Percentiles rank a stretch among this genome's conserved stretches.
Evolutionary conservation across 2,113 vertebrate genomes (phyloP).

Genomic region (Forbesichthys agassizii): DNA sequence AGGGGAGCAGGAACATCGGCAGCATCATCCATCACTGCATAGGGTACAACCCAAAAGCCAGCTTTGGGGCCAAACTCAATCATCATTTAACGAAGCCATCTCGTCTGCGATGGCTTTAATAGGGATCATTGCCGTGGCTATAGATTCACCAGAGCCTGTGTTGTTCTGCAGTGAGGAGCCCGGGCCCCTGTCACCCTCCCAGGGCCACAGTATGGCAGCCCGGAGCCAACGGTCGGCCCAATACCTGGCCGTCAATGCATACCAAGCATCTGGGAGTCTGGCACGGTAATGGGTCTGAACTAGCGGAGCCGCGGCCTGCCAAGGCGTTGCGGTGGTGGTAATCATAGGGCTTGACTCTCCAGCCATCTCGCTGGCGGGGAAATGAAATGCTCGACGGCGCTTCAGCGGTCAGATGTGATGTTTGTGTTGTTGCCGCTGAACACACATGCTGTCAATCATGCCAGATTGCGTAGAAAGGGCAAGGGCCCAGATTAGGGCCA

Average conservation of each 20-base stretch:
- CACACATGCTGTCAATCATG: conserved; percentile 67
- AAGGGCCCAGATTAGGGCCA: conserved; percentile 66
- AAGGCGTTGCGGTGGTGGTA: conserved; percentile 66
- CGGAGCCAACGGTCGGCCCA: too few species aligned
- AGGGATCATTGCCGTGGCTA: too few species aligned
- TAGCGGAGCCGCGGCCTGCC: conserved; percentile 55
- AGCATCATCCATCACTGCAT: too few species aligned
- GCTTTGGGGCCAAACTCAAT: too few species aligned
- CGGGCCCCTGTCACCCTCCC: too few species aligned
- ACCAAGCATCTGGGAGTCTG: conserved; percentile 66
- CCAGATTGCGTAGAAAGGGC: conserved; percentile 58
- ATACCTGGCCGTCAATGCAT: conserved; percentile 63
- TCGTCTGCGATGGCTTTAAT: too few species aligned
- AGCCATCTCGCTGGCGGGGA: conserved; percentile 56
- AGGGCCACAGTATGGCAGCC: too few species aligned
- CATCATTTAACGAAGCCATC: too few species aligned
- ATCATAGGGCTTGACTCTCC: conserved; percentile 59
- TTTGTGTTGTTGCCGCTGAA: conserved; percentile 67
- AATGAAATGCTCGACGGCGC: conserved; percentile 58
- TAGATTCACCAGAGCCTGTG: too few species aligned
- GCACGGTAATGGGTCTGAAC: conserved; percentile 65
- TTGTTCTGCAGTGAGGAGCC: too few species aligned
- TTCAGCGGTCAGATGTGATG: conserved; percentile 60
- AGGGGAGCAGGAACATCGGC: too few species aligned
- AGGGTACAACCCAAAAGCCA: too few species aligned